Evolutionary conservation across 2,113 vertebrate species (phyloP).

Genomic region (Diglossa brunneiventris): DNA sequence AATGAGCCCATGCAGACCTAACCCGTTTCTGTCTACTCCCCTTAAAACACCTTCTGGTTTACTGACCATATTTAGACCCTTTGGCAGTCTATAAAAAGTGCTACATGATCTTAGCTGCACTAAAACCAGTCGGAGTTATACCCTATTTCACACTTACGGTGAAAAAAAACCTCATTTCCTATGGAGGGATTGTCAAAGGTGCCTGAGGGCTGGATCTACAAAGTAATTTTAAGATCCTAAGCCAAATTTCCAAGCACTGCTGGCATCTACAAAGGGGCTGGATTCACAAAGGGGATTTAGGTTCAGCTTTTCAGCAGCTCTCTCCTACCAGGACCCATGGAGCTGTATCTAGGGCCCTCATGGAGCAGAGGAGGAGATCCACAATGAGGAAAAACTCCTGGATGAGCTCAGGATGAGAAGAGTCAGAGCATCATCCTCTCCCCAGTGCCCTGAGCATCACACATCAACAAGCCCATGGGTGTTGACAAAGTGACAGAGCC

Average conservation of each 20-base stretch:
- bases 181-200: conserved; percentile 12
- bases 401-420: not conserved
- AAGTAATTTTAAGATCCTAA: conserved; percentile 16
- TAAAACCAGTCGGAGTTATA: not conserved
- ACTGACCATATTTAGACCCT: conserved; percentile 37
- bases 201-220: not conserved
- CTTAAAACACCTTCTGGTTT: conserved; percentile 46
- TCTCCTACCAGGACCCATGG: not conserved
- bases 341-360: not conserved
- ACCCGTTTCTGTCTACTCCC: not conserved
- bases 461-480: not conserved
- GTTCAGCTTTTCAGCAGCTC: not conserved
- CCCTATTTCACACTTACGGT: not conserved
- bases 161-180: conserved; percentile 45
- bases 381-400: not conserved
- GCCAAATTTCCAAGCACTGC: not conserved
- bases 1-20: not conserved
- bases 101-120: conserved; percentile 20
- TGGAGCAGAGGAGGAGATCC: not conserved
- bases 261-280: not conserved
- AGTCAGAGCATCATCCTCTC: not conserved
- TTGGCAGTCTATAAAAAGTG: conserved; percentile 60
- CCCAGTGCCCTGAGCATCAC: too few relatives aligned
- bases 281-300: not conserved
- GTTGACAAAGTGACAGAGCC: not conserved